Conservation (phyloP, 2,888 invertebrate genomes). For the Drosophila nr. medialis region DNA sequence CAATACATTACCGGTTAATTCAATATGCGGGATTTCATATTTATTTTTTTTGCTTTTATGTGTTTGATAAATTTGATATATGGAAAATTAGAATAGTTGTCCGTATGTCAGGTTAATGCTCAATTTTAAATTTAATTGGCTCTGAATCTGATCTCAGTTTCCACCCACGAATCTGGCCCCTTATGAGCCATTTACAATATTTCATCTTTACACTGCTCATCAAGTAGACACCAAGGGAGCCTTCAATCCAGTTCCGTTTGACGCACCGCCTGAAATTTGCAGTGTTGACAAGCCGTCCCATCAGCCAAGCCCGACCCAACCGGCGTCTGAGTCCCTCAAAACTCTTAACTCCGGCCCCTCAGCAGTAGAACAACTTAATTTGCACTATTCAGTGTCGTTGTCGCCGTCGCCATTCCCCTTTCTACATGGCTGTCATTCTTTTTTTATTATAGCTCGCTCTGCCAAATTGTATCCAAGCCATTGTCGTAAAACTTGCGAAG, state of each 20-base stretch:
- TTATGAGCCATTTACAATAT: conserved; percentile 24
- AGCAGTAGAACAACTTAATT: conserved; percentile 68
- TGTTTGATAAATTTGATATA: background rate
- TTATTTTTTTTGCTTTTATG: background rate
- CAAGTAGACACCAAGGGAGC: conserved; percentile 53
- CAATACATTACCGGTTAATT: background rate
- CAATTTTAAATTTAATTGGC: conserved; percentile 15
- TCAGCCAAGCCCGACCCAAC: conserved; percentile 30
- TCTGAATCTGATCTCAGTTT: conserved; percentile 19
- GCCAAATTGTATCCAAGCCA: conserved; percentile 76
- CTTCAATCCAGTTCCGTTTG: conserved; percentile 44
- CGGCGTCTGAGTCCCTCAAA: background rate
- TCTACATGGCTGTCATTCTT: conserved; percentile 36
- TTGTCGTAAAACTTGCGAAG: conserved; percentile 73
- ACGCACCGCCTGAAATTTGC: conserved; percentile 63
- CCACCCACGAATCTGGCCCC: background rate
- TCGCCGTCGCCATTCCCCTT: conserved; percentile 25
- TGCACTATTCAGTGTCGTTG: conserved; percentile 70
- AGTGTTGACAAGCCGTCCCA: conserved; percentile 68
- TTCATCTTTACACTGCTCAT: conserved; percentile 43
- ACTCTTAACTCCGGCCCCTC: background rate
- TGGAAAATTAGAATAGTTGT: conserved; percentile 1
- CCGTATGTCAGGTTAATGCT: conserved; percentile 39
- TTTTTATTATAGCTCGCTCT: conserved; percentile 65
- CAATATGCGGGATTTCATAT: background rate